Evolutionary conservation across 2,113 vertebrate species (phyloP).

Genomic region (Tenrec ecaudatus): DNA sequence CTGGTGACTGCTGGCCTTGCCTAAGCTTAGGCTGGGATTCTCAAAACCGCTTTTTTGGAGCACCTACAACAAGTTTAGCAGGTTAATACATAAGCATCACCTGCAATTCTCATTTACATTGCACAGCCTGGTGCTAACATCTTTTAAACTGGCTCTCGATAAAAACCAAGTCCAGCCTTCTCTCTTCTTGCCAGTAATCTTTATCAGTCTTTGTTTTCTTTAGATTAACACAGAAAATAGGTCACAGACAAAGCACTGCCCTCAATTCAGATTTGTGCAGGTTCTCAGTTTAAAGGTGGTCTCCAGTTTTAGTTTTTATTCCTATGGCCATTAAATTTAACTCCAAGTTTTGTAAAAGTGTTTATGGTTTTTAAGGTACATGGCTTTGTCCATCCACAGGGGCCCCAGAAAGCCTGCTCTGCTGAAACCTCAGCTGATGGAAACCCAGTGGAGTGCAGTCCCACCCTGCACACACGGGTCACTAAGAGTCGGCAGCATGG

Average conservation of each 20-base stretch:
- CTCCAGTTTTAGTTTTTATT: neutral
- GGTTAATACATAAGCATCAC: neutral
- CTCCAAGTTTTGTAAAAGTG: neutral
- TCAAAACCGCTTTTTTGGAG: neutral
- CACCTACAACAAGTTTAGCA: neutral
- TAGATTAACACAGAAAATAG: neutral
- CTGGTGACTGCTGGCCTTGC: neutral
- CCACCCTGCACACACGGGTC: neutral
- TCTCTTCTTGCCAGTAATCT: neutral
- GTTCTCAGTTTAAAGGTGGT: neutral
- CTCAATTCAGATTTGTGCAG: no score
- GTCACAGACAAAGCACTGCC: neutral
- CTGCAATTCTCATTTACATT: slow-evolving; percentile 8
- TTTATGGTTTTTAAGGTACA: neutral
- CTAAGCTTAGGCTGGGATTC: neutral
- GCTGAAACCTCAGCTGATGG: neutral
- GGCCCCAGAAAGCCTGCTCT: neutral
- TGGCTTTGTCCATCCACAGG: neutral
- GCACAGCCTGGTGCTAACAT: neutral
- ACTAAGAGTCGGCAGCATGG: neutral
- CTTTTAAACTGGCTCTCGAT: neutral
- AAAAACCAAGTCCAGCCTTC: slow-evolving; percentile 11
- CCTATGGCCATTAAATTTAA: neutral
- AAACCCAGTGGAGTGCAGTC: neutral
- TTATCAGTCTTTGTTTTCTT: neutral